These are phyloP conservation scores for Diorhabda elongata DNA, from an alignment of 1,140 invertebrate genomes.

Conservation along the genomic window DNA sequence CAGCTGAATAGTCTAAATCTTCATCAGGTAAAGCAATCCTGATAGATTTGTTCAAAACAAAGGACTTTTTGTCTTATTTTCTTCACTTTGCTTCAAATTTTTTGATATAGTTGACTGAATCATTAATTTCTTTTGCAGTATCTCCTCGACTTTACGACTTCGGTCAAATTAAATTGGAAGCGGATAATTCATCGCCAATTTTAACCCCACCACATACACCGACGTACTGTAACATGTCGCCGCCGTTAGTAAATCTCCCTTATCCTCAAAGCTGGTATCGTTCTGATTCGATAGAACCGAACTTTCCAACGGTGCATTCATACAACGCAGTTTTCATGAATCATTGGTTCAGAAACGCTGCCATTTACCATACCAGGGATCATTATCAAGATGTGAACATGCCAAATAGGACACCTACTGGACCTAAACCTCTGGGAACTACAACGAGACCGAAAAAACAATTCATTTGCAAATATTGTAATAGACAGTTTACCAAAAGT, in stretches of 20 bases:
- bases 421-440: slow-evolving; percentile 53
- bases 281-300: slow-evolving; percentile 31
- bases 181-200: slow-evolving; percentile 57
- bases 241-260: slow-evolving; percentile 47
- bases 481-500: slow-evolving; percentile 92
- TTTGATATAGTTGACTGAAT: no score
- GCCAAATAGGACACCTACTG: slow-evolving; percentile 51
- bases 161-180: slow-evolving; percentile 56
- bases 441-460: slow-evolving; percentile 77
- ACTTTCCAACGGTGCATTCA: slow-evolving; percentile 34
- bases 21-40: no score
- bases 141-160: slow-evolving; percentile 16
- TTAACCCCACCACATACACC: slow-evolving; percentile 70
- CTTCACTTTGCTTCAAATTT: no score
- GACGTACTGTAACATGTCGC: slow-evolving; percentile 52
- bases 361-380: slow-evolving; percentile 54
- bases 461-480: slow-evolving; percentile 94
- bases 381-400: slow-evolving; percentile 47
- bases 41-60: no score
- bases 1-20: no score
- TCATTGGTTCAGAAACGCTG: slow-evolving; percentile 68
- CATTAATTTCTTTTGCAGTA: background rate
- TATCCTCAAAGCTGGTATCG: slow-evolving; percentile 45
- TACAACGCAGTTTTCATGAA: slow-evolving; percentile 61
- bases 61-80: no score